These are phyloP conservation scores for Myotis yumanensis DNA, from an alignment of 2,113 vertebrate species.

Conservation along the genomic window DNA sequence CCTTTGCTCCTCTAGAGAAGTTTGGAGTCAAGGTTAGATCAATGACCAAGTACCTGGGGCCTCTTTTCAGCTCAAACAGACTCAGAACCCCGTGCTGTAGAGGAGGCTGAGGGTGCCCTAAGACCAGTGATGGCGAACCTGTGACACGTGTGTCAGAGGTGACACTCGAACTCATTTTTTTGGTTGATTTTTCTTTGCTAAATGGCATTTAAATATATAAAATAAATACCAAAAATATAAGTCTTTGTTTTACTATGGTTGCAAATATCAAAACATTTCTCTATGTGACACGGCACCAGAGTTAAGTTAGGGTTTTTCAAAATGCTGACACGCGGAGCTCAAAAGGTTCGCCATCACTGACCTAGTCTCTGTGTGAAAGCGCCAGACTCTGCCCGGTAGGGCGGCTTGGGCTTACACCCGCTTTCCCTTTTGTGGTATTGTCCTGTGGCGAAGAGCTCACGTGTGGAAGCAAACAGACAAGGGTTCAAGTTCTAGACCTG, in stretches of 20 bases:
- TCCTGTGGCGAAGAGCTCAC: neutral
- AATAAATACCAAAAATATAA: too few species aligned
- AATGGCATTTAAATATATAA: too few species aligned
- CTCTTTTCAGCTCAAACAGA: neutral
- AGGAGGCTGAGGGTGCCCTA: neutral
- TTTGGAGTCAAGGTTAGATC: neutral
- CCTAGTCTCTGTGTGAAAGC: neutral
- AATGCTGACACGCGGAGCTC: too few species aligned
- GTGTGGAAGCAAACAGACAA: neutral
- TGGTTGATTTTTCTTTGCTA: too few species aligned
- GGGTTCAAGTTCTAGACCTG: neutral
- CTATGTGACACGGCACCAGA: too few species aligned
- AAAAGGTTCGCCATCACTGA: too few species aligned
- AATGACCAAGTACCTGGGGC: neutral
- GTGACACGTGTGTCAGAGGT: too few species aligned
- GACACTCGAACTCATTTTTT: too few species aligned
- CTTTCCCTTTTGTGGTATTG: neutral
- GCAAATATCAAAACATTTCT: too few species aligned
- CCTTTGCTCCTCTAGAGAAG: neutral
- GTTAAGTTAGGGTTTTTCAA: too few species aligned
- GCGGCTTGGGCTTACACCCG: neutral
- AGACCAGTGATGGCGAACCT: too few species aligned
- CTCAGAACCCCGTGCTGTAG: neutral
- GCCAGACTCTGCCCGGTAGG: neutral
- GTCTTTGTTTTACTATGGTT: too few species aligned